Evolutionary conservation across 2,113 vertebrate genomes (phyloP).

Genomic region (Pelecanoides urinatrix): DNA sequence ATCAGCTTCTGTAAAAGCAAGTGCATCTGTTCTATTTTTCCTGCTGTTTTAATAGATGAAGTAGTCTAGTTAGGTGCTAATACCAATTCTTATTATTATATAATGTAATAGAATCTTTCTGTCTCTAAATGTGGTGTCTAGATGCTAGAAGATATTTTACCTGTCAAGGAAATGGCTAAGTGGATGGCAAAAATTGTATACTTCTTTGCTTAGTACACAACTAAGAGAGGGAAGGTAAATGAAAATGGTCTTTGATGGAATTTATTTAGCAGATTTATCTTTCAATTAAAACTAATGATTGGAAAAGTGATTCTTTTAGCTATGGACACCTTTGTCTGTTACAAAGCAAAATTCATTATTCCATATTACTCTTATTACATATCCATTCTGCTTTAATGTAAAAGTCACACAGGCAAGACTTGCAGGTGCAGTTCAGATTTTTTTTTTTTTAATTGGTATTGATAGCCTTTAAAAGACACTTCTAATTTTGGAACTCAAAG

Average conservation of each 20-base stretch:
- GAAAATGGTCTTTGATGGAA: not conserved
- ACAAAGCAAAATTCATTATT: not conserved
- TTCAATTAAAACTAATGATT: not conserved
- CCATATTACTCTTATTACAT: not conserved
- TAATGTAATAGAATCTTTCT: not conserved
- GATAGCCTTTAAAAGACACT: not conserved
- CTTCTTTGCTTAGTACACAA: not conserved
- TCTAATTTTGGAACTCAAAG: constrained; percentile 32
- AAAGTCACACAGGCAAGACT: not conserved
- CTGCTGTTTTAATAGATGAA: not conserved
- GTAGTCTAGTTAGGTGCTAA: not conserved
- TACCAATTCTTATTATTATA: not conserved
- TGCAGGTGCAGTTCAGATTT: not conserved
- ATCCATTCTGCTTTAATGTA: not conserved
- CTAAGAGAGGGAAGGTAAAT: not conserved
- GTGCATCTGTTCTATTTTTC: not conserved
- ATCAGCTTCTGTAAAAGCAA: not conserved
- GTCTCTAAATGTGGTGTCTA: not conserved
- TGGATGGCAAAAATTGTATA: not conserved
- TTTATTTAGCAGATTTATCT: not conserved
- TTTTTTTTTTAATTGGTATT: not conserved
- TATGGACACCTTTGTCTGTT: not conserved
- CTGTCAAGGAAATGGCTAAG: not conserved
- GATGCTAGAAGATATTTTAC: not conserved
- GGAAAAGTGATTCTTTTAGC: not conserved